phyloP scores from a whole-genome alignment of 1,140 invertebrate genomes.

The Cepaea nemoralis region DNA sequence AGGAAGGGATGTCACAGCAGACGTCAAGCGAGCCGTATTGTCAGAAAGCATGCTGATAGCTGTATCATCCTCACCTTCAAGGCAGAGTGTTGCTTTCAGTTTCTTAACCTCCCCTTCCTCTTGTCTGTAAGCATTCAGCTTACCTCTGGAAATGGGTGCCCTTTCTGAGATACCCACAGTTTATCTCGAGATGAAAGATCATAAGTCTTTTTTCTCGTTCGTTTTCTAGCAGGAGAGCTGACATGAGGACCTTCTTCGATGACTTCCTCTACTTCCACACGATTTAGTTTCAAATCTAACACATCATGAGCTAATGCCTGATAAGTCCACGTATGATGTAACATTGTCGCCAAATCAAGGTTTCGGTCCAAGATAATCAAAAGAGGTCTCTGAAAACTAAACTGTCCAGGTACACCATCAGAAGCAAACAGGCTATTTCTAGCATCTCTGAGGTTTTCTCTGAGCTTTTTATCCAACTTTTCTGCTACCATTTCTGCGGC shows the following conservation, averaged over 20 bases:
- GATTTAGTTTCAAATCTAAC: constrained; percentile 89
- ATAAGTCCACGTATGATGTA: constrained; percentile 99
- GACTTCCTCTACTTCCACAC: constrained; percentile 85
- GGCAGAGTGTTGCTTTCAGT: constrained; percentile 89
- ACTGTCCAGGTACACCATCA: constrained; percentile 81
- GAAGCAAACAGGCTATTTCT: constrained; percentile 95
- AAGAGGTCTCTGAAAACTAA: constrained; percentile 92
- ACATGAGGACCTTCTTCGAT: constrained; percentile 65
- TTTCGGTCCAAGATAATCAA: constrained; percentile 94
- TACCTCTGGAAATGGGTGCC: constrained; percentile 96
- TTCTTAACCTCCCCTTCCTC: constrained; percentile 97
- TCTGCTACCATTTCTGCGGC: constrained; percentile 98
- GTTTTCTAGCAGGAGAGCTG: constrained; percentile 52
- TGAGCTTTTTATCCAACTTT: constrained; percentile 95
- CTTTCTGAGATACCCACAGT: constrained; percentile 94
- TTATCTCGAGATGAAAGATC: constrained; percentile 90
- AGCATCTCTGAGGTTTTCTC: constrained; percentile 96
- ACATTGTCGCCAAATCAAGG: constrained; percentile 95
- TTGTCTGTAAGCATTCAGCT: constrained; percentile 92
- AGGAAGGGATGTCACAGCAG: constrained; percentile 92
- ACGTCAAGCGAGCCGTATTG: constrained; percentile 93
- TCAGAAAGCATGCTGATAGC: constrained; percentile 85
- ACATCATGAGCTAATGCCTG: constrained; percentile 93
- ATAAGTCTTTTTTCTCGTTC: constrained; percentile 82
- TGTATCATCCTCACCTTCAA: constrained; percentile 75